Conservation (phyloP, 2,113 vertebrate genomes). For the Aramus guarauna region DNA sequence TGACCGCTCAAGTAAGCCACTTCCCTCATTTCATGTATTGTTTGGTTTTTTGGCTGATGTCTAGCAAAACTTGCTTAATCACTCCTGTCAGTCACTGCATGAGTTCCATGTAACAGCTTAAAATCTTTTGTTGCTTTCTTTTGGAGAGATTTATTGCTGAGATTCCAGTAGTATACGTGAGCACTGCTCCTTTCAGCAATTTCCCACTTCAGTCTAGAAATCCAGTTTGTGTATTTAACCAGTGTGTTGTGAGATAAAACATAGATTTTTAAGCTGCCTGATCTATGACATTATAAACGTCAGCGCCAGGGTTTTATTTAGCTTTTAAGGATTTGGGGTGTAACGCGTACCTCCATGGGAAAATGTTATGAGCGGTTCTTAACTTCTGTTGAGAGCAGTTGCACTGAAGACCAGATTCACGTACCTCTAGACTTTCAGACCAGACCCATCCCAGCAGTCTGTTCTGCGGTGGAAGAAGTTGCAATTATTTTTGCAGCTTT, state of each 20-base stretch:
- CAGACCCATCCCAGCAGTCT: neutral
- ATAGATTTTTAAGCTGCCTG: conserved; percentile 12
- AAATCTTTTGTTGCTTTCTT: conserved; percentile 43
- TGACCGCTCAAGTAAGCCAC: conserved; percentile 38
- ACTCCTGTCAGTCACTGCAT: neutral
- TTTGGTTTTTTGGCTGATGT: conserved; percentile 64
- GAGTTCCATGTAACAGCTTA: conserved; percentile 3
- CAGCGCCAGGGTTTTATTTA: neutral
- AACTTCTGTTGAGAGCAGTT: neutral
- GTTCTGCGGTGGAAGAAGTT: neutral
- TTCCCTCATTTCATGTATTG: conserved; percentile 55
- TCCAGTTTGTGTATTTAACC: conserved; percentile 52
- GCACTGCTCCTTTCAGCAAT: conserved; percentile 42
- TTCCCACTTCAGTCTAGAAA: conserved; percentile 48
- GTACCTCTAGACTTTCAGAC: neutral
- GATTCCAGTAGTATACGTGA: conserved; percentile 48
- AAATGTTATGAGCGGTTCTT: neutral
- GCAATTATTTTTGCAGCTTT: conserved; percentile 6
- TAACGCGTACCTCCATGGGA: neutral
- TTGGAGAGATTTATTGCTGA: conserved; percentile 56
- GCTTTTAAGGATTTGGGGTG: conserved; percentile 19
- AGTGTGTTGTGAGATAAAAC: neutral
- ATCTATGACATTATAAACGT: conserved; percentile 21
- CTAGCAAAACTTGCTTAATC: conserved; percentile 56
- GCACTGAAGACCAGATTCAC: neutral